Conservation (phyloP, 1,140 invertebrate species). For the Drosophila jambulina region DNA sequence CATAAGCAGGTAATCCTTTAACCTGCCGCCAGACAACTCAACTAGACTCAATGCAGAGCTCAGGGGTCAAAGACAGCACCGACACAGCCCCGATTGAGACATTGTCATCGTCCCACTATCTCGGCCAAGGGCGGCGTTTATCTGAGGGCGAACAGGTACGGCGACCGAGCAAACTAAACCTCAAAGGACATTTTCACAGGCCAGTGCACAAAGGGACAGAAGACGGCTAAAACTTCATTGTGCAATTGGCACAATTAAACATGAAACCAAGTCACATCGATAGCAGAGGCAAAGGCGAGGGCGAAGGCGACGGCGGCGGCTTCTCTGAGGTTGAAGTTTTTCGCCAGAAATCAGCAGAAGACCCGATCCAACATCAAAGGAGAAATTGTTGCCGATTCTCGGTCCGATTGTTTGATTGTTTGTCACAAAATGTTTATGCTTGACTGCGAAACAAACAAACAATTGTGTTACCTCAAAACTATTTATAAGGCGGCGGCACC, state of each 20-base stretch:
- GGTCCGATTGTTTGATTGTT: slow-evolving; percentile 77
- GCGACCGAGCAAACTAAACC: slow-evolving; percentile 42
- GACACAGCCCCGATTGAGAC: slow-evolving; percentile 63
- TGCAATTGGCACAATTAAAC: slow-evolving; percentile 82
- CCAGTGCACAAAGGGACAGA: slow-evolving; percentile 64
- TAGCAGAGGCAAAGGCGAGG: neutral
- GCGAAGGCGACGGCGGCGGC: slow-evolving; percentile 11
- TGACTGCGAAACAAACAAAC: slow-evolving; percentile 76
- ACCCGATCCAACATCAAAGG: slow-evolving; percentile 50
- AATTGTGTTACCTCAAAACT: slow-evolving; percentile 55
- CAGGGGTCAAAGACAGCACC: slow-evolving; percentile 67
- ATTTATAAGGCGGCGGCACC: slow-evolving; percentile 28
- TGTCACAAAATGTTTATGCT: slow-evolving; percentile 80
- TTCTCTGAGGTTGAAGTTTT: slow-evolving; percentile 46
- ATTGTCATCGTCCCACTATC: slow-evolving; percentile 50
- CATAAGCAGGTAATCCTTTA: slow-evolving; percentile 72
- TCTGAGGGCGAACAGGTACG: slow-evolving; percentile 57
- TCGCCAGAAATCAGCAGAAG: slow-evolving; percentile 40
- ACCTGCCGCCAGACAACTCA: slow-evolving; percentile 74
- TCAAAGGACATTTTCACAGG: slow-evolving; percentile 79
- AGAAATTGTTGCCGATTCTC: slow-evolving; percentile 35
- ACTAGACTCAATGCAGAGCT: slow-evolving; percentile 11
- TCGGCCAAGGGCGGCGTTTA: slow-evolving; percentile 57
- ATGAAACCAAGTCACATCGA: slow-evolving; percentile 47
- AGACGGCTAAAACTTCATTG: slow-evolving; percentile 56